phyloP scores from a whole-genome alignment of 2,797 vertebrate species.

The Diceros bicornis region DNA sequence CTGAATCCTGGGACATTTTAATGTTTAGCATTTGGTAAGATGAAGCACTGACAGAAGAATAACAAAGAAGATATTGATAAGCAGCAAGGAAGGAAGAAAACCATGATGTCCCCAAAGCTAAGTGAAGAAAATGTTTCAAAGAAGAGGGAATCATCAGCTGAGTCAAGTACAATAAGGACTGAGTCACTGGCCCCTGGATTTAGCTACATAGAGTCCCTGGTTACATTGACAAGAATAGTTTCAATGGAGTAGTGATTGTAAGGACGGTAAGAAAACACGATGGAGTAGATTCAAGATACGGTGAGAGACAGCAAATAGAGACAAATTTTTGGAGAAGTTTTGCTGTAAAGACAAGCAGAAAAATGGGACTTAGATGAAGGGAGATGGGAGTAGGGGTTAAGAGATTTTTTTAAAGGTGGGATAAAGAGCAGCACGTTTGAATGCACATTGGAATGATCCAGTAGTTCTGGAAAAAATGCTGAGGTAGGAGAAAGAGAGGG shows the following conservation, averaged over 20 bases:
- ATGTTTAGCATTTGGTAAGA: background rate
- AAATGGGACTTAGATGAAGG: background rate
- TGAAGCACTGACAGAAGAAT: background rate
- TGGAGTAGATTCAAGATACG: background rate
- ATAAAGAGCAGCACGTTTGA: background rate
- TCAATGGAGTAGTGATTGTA: background rate
- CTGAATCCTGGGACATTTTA: background rate
- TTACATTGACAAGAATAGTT: background rate
- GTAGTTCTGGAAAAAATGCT: background rate
- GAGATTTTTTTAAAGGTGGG: background rate
- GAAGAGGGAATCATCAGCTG: background rate
- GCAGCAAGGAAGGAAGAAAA: background rate
- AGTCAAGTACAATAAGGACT: background rate
- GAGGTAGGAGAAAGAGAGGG: background rate
- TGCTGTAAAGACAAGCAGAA: background rate
- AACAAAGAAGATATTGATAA: background rate
- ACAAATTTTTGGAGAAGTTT: background rate
- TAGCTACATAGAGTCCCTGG: background rate
- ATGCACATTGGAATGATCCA: background rate
- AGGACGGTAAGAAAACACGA: background rate
- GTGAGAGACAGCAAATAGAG: background rate
- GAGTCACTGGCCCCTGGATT: background rate
- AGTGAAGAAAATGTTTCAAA: background rate
- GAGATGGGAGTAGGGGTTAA: background rate
- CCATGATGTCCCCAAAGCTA: background rate